Percentiles rank a stretch among this genome's conserved stretches.
phyloP scores from a whole-genome alignment of 2,888 invertebrate species.

The Eupeodes luniger region DNA sequence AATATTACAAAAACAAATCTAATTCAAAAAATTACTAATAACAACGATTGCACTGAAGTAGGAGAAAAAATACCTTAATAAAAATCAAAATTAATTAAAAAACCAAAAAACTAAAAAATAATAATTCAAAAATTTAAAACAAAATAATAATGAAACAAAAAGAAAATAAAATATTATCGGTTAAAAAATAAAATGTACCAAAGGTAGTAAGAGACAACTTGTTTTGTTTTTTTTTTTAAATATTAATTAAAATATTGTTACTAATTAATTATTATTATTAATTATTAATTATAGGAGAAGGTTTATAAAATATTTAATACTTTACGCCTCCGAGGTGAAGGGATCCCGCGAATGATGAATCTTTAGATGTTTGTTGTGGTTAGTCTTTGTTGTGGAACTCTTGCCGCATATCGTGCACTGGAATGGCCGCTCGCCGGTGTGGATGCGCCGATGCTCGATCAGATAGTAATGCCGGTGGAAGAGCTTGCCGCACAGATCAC shows the following conservation, averaged over 20 bases:
- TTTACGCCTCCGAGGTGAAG: constrained; percentile 90
- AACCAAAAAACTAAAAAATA: constrained; percentile 10
- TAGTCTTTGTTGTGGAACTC: constrained; percentile 94
- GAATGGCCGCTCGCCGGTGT: constrained; percentile 91
- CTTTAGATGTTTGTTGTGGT: constrained; percentile 95
- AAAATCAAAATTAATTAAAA: not conserved
- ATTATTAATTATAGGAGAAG: constrained; percentile 65
- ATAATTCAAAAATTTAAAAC: constrained; percentile 59
- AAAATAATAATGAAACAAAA: constrained; percentile 41
- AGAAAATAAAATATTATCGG: constrained; percentile 28
- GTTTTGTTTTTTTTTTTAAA: too few species aligned
- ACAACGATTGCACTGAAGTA: constrained; percentile 72
- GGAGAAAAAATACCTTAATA: constrained; percentile 59
- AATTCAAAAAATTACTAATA: constrained; percentile 43
- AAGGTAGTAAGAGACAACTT: constrained; percentile 37
- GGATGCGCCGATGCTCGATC: constrained; percentile 93
- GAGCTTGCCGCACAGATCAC: constrained; percentile 91
- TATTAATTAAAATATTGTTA: too few species aligned
- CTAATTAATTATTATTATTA: not conserved
- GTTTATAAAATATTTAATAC: constrained; percentile 69
- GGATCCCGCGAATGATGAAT: constrained; percentile 95
- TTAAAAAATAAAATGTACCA: constrained; percentile 19
- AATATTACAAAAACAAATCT: constrained; percentile 19
- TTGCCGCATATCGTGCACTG: constrained; percentile 95
- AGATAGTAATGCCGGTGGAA: constrained; percentile 95